These are phyloP conservation scores for Xestia rhomboidea DNA, from an alignment of 2,888 invertebrate species.

Conservation along the genomic window DNA sequence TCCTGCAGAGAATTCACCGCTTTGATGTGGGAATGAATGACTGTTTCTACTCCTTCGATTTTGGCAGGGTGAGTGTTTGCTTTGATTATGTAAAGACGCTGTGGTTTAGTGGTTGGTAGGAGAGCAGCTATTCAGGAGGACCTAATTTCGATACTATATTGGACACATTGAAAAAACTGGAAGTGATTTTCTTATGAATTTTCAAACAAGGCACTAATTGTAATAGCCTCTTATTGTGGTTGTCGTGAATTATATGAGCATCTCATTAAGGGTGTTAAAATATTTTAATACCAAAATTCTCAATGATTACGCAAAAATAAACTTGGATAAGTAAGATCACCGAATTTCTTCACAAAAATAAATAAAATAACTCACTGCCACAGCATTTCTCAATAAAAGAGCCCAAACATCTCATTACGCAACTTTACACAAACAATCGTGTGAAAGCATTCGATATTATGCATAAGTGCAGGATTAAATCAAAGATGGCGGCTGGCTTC, in stretches of 20 bases:
- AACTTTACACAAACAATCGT: conserved; percentile 42
- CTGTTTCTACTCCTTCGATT: conserved; percentile 14
- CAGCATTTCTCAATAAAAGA: conserved; percentile 2
- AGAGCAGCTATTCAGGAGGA: background rate
- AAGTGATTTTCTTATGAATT: too few species aligned
- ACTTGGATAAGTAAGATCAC: background rate
- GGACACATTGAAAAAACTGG: background rate
- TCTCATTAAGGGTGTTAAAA: background rate
- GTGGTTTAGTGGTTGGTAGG: background rate
- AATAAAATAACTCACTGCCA: background rate
- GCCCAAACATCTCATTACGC: conserved; percentile 38
- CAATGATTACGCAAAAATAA: background rate
- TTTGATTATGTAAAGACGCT: background rate
- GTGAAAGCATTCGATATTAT: conserved; percentile 43
- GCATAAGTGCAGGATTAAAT: conserved; percentile 58
- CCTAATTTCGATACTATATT: background rate
- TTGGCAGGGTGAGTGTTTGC: conserved; percentile 24
- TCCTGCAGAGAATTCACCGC: conserved; percentile 34
- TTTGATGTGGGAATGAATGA: conserved; percentile 52
- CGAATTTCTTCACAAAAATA: background rate
- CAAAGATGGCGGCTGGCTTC: conserved; percentile 57
- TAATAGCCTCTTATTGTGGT: background rate
- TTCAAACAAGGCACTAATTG: too few species aligned
- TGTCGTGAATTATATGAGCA: background rate
- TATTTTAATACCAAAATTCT: background rate